Conservation (phyloP, 2,797 vertebrate genomes). For the Acanthurus leucopareius region DNA sequence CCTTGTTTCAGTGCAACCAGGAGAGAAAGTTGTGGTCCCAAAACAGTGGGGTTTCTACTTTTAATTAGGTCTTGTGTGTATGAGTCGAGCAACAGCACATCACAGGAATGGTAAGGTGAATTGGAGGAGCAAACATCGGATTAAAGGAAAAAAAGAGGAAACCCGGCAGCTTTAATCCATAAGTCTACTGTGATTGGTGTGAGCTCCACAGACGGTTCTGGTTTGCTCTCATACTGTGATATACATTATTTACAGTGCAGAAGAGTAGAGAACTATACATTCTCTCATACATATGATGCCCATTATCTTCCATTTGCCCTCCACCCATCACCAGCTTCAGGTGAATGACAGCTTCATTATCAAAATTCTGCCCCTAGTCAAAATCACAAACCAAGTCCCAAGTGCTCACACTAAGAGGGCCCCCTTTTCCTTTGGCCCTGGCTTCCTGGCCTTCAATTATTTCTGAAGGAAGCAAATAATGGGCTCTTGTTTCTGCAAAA, state of each 20-base stretch:
- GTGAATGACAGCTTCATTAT: neutral
- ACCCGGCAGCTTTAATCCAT: neutral
- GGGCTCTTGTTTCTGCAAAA: neutral
- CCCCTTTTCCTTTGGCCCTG: neutral
- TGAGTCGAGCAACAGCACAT: slow-evolving; percentile 5
- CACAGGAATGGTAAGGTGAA: neutral
- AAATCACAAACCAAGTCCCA: neutral
- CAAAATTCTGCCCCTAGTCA: slow-evolving; percentile 9
- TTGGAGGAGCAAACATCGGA: neutral
- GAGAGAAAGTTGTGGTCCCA: neutral
- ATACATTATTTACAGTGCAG: neutral
- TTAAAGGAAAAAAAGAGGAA: neutral
- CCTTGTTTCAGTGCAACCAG: neutral
- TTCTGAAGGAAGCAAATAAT: neutral
- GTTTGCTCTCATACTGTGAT: neutral
- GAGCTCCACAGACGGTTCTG: neutral
- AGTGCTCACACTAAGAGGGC: no score
- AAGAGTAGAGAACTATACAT: neutral
- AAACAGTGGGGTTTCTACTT: slow-evolving; percentile 21
- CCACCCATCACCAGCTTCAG: neutral
- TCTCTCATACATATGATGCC: neutral
- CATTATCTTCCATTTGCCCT: neutral
- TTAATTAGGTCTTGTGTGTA: slow-evolving; percentile 32
- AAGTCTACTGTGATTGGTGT: slow-evolving; percentile 4
- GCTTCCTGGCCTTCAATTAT: neutral